Conservation (phyloP, 2,797 vertebrate genomes). For the Corythornis leucogaster region DNA sequence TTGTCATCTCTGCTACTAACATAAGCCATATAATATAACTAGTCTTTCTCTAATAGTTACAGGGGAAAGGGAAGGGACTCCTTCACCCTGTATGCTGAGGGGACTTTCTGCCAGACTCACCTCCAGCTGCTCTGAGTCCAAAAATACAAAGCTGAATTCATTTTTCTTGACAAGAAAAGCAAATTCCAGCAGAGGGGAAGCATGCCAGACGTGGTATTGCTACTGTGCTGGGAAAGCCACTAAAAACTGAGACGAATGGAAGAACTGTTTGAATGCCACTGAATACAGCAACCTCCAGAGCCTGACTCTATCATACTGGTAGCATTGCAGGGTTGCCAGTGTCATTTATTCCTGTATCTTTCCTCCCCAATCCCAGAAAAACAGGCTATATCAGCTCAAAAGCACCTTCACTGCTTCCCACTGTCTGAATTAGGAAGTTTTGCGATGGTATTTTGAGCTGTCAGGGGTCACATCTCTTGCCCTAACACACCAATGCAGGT, state of each 20-base stretch:
- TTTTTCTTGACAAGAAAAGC: slow-evolving; percentile 58
- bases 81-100: neutral
- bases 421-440: neutral
- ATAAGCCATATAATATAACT: neutral
- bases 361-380: neutral
- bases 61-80: neutral
- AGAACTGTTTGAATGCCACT: slow-evolving; percentile 33
- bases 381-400: neutral
- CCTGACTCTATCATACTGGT: neutral
- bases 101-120: slow-evolving; percentile 18
- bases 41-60: neutral
- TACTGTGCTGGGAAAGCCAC: slow-evolving; percentile 65
- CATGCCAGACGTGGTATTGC: slow-evolving; percentile 34
- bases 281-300: neutral
- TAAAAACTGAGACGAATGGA: slow-evolving; percentile 22
- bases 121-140: slow-evolving; percentile 34
- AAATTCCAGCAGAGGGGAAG: slow-evolving; percentile 46
- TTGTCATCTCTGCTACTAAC: neutral
- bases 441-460: neutral
- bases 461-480: neutral
- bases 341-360: neutral
- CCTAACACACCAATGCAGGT: neutral
- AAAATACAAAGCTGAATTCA: slow-evolving; percentile 33
- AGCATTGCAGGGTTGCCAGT: neutral
- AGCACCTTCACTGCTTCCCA: neutral